phyloP scores from a whole-genome alignment of 2,797 vertebrate species.

The Neoniphon sammara region DNA sequence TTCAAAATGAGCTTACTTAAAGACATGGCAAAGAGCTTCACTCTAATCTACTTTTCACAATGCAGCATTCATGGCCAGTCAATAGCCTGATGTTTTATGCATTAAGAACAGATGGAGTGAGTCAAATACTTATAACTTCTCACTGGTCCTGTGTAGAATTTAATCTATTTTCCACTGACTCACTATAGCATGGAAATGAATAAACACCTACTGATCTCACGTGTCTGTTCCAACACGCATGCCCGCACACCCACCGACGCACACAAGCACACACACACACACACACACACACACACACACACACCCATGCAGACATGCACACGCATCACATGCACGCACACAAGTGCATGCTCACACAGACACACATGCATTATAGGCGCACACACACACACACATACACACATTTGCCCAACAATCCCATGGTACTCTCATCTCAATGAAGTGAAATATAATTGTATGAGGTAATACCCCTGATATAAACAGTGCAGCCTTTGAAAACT shows the following conservation, averaged over 20 bases:
- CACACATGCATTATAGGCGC: too few species aligned
- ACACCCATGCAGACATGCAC: too few species aligned
- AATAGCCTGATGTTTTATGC: constrained; percentile 69
- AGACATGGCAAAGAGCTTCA: constrained; percentile 66
- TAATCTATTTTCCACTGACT: constrained; percentile 62
- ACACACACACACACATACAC: constrained; percentile 18
- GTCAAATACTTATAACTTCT: constrained; percentile 58
- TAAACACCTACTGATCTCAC: constrained; percentile 28
- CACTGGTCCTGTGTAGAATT: constrained; percentile 53
- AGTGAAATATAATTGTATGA: constrained; percentile 59
- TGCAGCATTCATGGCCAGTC: constrained; percentile 59
- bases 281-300: too few species aligned
- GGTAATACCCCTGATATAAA: constrained; percentile 57
- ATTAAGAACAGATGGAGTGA: constrained; percentile 65
- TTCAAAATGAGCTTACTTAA: constrained; percentile 61
- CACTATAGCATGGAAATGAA: constrained; percentile 55
- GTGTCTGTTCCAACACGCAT: constrained; percentile 13
- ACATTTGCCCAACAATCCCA: constrained; percentile 41
- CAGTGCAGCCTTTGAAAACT: constrained; percentile 52
- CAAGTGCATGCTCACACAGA: constrained; percentile 6
- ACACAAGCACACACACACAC: constrained; percentile 3
- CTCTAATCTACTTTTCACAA: constrained; percentile 69
- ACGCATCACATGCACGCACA: too few species aligned
- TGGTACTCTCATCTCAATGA: constrained; percentile 27
- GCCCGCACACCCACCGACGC: constrained; percentile 11